Conservation (phyloP, 1,140 invertebrate genomes). For the Temnothorax longispinosus region DNA sequence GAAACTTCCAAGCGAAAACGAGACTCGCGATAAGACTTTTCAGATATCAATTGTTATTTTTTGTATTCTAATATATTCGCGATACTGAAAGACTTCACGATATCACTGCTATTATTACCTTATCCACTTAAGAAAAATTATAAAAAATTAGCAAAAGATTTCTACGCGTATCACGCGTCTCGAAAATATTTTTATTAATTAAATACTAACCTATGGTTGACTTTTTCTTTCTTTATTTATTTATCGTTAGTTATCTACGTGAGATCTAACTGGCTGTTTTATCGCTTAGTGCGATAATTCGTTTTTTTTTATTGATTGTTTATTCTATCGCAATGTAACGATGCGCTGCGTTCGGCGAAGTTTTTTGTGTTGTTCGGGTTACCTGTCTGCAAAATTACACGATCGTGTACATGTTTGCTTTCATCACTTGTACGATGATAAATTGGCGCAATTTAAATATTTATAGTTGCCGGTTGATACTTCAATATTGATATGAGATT, state of each 20-base stretch:
- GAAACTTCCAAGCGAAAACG: neutral
- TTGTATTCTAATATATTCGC: neutral
- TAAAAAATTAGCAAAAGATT: neutral
- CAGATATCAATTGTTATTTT: conserved; percentile 5
- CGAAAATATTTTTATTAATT: conserved; percentile 6
- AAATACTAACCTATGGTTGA: neutral
- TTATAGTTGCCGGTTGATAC: neutral
- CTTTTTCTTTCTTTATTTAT: conserved; percentile 7
- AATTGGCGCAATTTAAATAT: conserved; percentile 18
- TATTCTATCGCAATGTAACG: neutral
- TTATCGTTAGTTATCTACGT: neutral
- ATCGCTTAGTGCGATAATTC: neutral
- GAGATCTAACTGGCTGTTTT: neutral
- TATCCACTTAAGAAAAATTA: no score
- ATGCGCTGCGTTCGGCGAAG: neutral
- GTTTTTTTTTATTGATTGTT: neutral
- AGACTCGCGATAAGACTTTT: conserved; percentile 13
- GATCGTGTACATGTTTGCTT: neutral
- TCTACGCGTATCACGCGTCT: neutral
- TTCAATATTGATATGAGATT: conserved; percentile 17
- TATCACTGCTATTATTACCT: conserved; percentile 25
- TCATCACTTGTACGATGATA: neutral
- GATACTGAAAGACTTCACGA: conserved; percentile 1
- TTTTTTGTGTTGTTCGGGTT: neutral
- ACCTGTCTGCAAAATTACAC: neutral